Percentiles rank a stretch among this genome's conserved stretches.
These are phyloP conservation scores for Tachina fera DNA, from an alignment of 2,888 invertebrate genomes.

Conservation along the genomic window DNA sequence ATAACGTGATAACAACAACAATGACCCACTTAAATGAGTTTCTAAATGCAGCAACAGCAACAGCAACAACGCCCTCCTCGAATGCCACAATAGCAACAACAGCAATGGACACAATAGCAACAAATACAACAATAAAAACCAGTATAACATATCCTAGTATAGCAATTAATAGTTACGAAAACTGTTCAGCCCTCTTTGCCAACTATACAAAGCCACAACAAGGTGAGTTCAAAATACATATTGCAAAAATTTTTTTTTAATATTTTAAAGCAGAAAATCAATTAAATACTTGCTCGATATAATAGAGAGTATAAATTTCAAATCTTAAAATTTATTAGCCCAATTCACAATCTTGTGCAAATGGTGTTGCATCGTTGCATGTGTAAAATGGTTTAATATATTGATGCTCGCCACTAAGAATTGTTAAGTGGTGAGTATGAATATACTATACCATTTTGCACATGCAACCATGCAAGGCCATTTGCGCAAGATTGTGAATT, in stretches of 20 bases:
- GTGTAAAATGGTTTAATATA: too few species aligned
- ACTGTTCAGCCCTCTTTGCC: slow-evolving; percentile 79
- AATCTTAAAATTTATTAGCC: not conserved
- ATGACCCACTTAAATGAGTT: slow-evolving; percentile 66
- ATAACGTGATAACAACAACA: slow-evolving; percentile 68
- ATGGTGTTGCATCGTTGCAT: too few species aligned
- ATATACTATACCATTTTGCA: too few species aligned
- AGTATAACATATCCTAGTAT: slow-evolving; percentile 75
- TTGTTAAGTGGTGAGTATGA: too few species aligned
- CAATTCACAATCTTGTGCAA: too few species aligned
- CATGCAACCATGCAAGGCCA: too few species aligned
- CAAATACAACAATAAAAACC: slow-evolving; percentile 52
- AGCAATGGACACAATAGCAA: slow-evolving; percentile 25
- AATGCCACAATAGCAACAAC: slow-evolving; percentile 42
- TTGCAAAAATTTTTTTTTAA: not conserved
- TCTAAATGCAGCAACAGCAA: slow-evolving; percentile 57
- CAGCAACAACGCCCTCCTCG: slow-evolving; percentile 37
- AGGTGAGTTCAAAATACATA: slow-evolving; percentile 73
- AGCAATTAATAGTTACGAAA: slow-evolving; percentile 76
- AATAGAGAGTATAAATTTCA: not conserved
- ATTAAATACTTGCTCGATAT: not conserved
- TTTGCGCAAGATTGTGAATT: too few species aligned
- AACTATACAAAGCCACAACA: slow-evolving; percentile 78
- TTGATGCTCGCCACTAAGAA: too few species aligned
- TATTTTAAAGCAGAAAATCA: too few species aligned